Conservation (phyloP, 2,113 vertebrate species). For the Pollachius pollachius region DNA sequence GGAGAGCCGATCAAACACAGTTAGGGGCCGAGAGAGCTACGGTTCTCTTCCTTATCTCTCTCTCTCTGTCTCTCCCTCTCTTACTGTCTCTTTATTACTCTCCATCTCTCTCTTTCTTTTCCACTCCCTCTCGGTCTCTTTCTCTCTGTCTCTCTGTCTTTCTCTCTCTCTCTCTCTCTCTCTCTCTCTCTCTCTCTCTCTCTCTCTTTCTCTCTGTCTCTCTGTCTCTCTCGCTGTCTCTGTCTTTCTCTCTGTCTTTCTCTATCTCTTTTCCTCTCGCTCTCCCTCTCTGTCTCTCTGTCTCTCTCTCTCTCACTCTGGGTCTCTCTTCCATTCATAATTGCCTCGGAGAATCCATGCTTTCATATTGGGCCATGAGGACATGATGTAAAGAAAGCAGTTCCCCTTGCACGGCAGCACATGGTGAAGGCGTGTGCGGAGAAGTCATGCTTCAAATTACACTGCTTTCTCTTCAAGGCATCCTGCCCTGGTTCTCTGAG, state of each 20-base stretch:
- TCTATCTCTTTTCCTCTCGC: background rate
- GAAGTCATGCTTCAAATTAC: too few relatives aligned
- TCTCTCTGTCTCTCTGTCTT: background rate
- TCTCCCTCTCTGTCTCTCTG: background rate
- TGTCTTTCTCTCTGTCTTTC: background rate
- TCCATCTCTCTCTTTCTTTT: background rate
- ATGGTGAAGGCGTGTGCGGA: slow-evolving; percentile 8
- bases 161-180: background rate
- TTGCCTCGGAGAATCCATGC: slow-evolving; percentile 33
- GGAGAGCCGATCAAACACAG: slow-evolving; percentile 43
- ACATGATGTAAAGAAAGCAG: slow-evolving; percentile 34
- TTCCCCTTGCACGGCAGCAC: slow-evolving; percentile 16
- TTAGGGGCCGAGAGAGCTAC: slow-evolving; percentile 31
- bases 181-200: slow-evolving; percentile 19
- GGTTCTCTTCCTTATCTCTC: background rate
- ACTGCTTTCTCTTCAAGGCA: too few relatives aligned
- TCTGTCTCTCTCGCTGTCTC: slow-evolving; percentile 6
- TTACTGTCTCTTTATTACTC: background rate
- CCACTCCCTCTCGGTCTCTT: background rate
- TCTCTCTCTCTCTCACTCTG: background rate
- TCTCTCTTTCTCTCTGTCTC: background rate
- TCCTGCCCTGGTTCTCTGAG: too few relatives aligned
- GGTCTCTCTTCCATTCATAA: slow-evolving; percentile 33
- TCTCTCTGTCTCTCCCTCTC: slow-evolving; percentile 16
- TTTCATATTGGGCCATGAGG: slow-evolving; percentile 58